Conservation (phyloP, 1,140 invertebrate genomes). For the Platorchestia sp. region DNA sequence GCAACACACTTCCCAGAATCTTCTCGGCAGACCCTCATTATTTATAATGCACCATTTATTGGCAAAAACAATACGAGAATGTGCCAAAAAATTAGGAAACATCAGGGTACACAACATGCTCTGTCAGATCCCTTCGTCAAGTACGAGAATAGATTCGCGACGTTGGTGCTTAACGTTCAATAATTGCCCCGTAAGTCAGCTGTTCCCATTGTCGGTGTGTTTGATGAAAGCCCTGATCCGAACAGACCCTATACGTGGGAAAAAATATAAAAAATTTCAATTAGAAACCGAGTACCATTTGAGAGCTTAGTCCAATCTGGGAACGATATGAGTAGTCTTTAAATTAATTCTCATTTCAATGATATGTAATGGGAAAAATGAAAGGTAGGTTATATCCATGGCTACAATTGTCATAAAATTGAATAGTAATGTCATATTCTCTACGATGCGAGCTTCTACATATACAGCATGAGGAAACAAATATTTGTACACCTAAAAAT, state of each 20-base stretch:
- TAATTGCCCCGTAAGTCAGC: neutral
- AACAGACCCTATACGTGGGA: neutral
- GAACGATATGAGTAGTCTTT: too few relatives aligned
- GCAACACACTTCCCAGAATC: neutral
- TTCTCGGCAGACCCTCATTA: neutral
- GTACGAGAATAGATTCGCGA: neutral
- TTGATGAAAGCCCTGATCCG: neutral
- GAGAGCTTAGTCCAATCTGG: too few relatives aligned
- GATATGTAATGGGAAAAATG: too few relatives aligned
- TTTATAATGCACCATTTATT: neutral
- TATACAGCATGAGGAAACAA: too few relatives aligned
- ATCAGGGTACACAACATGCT: neutral
- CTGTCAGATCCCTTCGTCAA: neutral
- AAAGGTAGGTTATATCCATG: too few relatives aligned
- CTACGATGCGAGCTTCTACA: too few relatives aligned
- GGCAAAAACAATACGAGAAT: neutral
- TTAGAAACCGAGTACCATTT: too few relatives aligned
- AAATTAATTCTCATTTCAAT: too few relatives aligned
- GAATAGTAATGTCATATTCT: too few relatives aligned
- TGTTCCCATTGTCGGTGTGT: neutral
- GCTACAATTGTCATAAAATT: too few relatives aligned
- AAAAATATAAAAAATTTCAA: neutral
- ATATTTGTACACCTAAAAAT: too few relatives aligned
- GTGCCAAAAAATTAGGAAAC: neutral
- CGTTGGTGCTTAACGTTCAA: neutral